Conservation (phyloP, 2,888 invertebrate species). For the Baccha elongata region DNA sequence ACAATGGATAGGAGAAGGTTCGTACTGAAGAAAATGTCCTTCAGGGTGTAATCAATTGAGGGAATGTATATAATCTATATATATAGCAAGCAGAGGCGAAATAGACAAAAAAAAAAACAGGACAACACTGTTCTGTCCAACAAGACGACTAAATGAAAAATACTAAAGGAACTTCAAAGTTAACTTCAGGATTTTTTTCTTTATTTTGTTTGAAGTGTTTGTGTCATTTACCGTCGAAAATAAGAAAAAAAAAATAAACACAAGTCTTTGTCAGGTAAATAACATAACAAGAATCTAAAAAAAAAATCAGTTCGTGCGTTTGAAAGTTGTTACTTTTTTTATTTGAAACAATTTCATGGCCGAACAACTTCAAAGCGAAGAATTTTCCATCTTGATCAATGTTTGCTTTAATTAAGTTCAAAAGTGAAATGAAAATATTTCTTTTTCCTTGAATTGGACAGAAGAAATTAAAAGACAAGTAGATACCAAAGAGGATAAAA, state of each 20-base stretch:
- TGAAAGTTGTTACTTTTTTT: neutral
- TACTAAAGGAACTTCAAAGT: slow-evolving; percentile 8
- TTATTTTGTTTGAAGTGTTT: slow-evolving; percentile 40
- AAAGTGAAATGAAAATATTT: slow-evolving; percentile 38
- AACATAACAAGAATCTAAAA: neutral
- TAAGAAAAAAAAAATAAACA: neutral
- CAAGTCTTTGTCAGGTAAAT: slow-evolving; percentile 7
- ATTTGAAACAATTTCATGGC: slow-evolving; percentile 39
- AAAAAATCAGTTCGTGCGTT: slow-evolving; percentile 7
- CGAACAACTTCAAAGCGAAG: slow-evolving; percentile 41
- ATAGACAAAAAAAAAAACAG: slow-evolving; percentile 4
- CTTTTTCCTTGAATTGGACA: neutral
- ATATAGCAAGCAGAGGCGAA: neutral
- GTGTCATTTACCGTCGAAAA: slow-evolving; percentile 34
- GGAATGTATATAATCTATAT: neutral
- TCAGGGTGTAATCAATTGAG: slow-evolving; percentile 15
- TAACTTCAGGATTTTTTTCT: slow-evolving; percentile 13
- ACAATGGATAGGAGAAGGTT: neutral
- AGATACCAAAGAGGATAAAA: neutral
- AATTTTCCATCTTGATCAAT: slow-evolving; percentile 25
- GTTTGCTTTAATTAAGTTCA: slow-evolving; percentile 62
- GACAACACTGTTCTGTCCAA: slow-evolving; percentile 4
- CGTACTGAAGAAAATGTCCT: slow-evolving; percentile 11
- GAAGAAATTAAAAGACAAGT: neutral
- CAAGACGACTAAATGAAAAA: slow-evolving; percentile 6